phyloP scores from a whole-genome alignment of 2,113 vertebrate genomes.

The Bufo bufo region DNA sequence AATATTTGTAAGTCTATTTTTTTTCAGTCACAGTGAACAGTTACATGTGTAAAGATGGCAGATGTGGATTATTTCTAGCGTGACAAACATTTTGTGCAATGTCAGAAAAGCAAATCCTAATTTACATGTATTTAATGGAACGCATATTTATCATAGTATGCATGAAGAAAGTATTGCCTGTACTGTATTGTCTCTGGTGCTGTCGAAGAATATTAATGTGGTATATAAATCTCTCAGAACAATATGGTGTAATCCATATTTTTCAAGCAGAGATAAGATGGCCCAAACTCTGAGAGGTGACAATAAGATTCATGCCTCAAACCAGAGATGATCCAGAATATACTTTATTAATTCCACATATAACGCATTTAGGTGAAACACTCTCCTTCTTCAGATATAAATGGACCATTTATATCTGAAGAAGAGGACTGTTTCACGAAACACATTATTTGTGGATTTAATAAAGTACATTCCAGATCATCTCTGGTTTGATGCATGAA shows the following conservation, averaged over 20 bases:
- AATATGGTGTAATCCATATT: not conserved
- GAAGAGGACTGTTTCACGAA: too few species aligned
- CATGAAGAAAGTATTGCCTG: not conserved
- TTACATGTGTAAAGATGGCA: not conserved
- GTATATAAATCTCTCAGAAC: not conserved
- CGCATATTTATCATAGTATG: not conserved
- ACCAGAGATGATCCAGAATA: too few species aligned
- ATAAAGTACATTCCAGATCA: too few species aligned
- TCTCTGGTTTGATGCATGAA: too few species aligned
- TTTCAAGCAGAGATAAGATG: too few species aligned
- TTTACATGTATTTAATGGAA: not conserved
- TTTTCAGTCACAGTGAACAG: not conserved
- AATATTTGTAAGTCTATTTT: not conserved
- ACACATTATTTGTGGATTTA: too few species aligned
- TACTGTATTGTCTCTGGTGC: not conserved
- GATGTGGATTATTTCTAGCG: not conserved
- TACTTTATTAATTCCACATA: too few species aligned
- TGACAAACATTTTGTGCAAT: not conserved
- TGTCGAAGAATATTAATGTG: not conserved
- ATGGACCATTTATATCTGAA: too few species aligned
- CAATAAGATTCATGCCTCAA: too few species aligned
- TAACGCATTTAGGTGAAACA: too few species aligned
- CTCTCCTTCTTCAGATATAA: too few species aligned
- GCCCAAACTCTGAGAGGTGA: too few species aligned
- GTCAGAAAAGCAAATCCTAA: not conserved